A percentile compares a stretch with the other conserved stretches of the same genome.
Conservation (phyloP, 37 sponge, comb jelly and placozoan species). For the Ephydatia muelleri region DNA sequence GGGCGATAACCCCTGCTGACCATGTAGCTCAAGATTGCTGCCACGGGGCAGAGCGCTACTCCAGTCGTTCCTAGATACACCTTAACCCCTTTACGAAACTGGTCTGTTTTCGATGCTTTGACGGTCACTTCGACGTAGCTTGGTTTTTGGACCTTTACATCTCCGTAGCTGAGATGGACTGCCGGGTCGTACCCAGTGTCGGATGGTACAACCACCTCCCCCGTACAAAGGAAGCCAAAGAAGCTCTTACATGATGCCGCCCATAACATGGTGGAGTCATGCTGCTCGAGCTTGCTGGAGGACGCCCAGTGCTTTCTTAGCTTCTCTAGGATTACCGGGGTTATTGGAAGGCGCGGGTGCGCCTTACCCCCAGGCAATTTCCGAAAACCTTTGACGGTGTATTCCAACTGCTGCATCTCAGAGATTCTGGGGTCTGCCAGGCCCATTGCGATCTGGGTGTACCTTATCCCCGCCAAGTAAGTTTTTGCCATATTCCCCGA, state of each 20-base stretch:
- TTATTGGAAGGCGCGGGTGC: constrained; percentile 12
- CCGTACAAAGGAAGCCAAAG: constrained; percentile 12
- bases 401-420: constrained; percentile 3
- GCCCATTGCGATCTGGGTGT: constrained; percentile 16
- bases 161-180: constrained; percentile 1
- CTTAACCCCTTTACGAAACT: constrained; percentile 7
- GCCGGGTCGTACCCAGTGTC: constrained; percentile 9
- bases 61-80: too few species aligned
- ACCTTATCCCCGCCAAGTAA: constrained; percentile 25
- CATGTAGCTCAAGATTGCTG: constrained; percentile 5
- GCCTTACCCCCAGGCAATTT: neutral
- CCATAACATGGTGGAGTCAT: constrained; percentile 26
- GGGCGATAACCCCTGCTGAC: neutral
- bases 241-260: constrained; percentile 30
- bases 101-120: constrained; percentile 26
- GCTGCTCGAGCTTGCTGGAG: too few species aligned
- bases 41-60: constrained; percentile 15
- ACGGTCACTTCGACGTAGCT: neutral
- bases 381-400: constrained; percentile 12
- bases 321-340: neutral
- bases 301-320: neutral
- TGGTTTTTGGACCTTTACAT: neutral
- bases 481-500: neutral
- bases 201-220: constrained; percentile 8
- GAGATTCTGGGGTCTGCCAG: neutral